Evolutionary conservation across 2,888 invertebrate genomes (phyloP).

Genomic region (Watsonalla binaria): DNA sequence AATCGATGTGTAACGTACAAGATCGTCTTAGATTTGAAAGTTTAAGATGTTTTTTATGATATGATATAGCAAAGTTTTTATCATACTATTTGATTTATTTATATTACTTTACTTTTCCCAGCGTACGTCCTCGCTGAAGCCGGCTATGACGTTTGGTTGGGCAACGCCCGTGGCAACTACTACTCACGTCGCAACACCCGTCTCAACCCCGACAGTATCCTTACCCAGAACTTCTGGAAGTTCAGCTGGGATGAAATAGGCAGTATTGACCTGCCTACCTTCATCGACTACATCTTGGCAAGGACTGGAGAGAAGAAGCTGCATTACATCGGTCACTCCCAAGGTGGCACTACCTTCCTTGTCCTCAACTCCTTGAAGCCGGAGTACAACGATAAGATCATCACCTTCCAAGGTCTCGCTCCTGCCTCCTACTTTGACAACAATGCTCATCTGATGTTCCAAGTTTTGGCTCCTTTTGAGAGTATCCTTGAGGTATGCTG

Average conservation of each 20-base stretch:
- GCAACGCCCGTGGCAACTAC: constrained; percentile 85
- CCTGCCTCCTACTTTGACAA: constrained; percentile 50
- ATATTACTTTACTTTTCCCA: constrained; percentile 14
- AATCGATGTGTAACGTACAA: too few species aligned
- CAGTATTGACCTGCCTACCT: constrained; percentile 41
- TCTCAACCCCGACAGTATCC: constrained; percentile 32
- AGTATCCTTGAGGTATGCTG: constrained; percentile 37
- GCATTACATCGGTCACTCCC: constrained; percentile 61
- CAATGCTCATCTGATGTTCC: constrained; percentile 29
- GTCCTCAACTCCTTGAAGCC: constrained; percentile 53
- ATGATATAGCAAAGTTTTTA: constrained; percentile 1
- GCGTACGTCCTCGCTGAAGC: constrained; percentile 76
- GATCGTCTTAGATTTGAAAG: background rate
- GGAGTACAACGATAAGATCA: constrained; percentile 49
- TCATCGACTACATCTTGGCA: constrained; percentile 38
- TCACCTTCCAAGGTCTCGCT: constrained; percentile 58
- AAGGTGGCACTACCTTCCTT: constrained; percentile 56
- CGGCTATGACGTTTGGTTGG: constrained; percentile 88
- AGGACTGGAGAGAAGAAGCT: constrained; percentile 36
- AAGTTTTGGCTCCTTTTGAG: constrained; percentile 28
- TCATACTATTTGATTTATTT: background rate
- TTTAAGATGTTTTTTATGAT: too few species aligned
- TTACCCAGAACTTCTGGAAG: constrained; percentile 42
- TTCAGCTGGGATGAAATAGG: constrained; percentile 61
- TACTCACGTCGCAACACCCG: constrained; percentile 65